Evolutionary conservation across 2,113 vertebrate genomes (phyloP).

Genomic region (Neolamprologus variostigma): DNA sequence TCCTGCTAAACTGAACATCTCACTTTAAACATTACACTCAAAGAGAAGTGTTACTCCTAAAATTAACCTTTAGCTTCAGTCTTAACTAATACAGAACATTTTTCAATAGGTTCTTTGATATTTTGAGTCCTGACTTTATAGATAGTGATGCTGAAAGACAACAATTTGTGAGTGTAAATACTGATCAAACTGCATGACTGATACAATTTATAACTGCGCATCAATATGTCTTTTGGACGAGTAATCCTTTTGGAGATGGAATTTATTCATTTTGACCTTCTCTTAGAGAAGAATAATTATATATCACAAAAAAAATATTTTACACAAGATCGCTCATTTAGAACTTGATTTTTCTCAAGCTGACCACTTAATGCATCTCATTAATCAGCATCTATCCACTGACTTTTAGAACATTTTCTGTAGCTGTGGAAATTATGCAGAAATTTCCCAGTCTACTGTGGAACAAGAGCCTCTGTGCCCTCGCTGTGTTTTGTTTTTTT

Average conservation of each 20-base stretch:
- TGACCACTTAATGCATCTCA: background rate
- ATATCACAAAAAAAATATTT: background rate
- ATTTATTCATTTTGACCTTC: slow-evolving; percentile 66
- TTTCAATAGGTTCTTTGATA: background rate
- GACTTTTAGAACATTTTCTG: background rate
- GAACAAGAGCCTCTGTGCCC: background rate
- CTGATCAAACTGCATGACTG: background rate
- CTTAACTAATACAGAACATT: background rate
- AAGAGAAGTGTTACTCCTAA: background rate
- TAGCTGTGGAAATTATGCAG: background rate
- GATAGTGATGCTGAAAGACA: background rate
- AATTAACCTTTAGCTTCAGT: background rate
- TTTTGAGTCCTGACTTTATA: background rate
- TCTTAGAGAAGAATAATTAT: slow-evolving; percentile 79
- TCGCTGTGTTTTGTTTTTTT: background rate
- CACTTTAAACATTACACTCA: background rate
- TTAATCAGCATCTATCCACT: background rate
- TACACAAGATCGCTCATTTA: background rate
- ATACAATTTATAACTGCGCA: background rate
- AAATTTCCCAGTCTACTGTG: background rate
- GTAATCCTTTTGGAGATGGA: background rate
- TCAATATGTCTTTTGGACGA: background rate
- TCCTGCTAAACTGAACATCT: background rate
- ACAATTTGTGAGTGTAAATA: background rate
- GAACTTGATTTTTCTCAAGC: background rate